Conservation (phyloP, 2,113 vertebrate species). For the Telmatochromis sp. region DNA sequence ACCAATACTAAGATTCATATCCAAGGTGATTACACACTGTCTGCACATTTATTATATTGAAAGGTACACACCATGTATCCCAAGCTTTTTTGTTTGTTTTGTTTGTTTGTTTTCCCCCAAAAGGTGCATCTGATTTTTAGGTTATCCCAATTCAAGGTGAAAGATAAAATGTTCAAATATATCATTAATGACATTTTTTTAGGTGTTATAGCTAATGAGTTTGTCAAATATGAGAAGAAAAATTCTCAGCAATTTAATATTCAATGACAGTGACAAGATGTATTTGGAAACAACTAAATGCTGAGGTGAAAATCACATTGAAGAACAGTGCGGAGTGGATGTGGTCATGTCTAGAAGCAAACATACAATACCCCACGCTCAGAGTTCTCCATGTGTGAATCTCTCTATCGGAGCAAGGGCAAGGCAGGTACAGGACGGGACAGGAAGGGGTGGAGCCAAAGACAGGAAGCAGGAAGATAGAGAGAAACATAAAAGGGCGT, state of each 20-base stretch:
- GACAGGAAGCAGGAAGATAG: conserved; percentile 65
- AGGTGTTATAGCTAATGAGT: background rate
- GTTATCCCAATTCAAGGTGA: background rate
- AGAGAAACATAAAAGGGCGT: conserved; percentile 64
- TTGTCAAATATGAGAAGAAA: background rate
- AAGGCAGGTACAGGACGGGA: conserved; percentile 56
- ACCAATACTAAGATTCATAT: background rate
- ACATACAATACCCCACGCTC: conserved; percentile 79
- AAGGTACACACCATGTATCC: background rate
- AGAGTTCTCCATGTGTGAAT: conserved; percentile 80
- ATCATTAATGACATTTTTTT: background rate
- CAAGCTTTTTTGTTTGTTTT: background rate
- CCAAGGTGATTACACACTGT: background rate
- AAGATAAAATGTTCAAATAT: background rate
- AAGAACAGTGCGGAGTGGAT: conserved; percentile 6
- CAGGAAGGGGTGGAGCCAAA: conserved; percentile 60
- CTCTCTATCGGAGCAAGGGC: conserved; percentile 73
- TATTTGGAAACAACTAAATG: background rate
- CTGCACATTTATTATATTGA: background rate
- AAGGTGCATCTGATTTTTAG: background rate
- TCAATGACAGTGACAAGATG: background rate
- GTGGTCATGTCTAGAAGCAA: conserved; percentile 65
- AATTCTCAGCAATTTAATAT: background rate
- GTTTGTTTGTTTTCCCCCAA: background rate
- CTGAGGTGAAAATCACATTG: conserved; percentile 21